phyloP scores from a whole-genome alignment of 2,113 vertebrate species.

The Tachysurus fulvidraco region DNA sequence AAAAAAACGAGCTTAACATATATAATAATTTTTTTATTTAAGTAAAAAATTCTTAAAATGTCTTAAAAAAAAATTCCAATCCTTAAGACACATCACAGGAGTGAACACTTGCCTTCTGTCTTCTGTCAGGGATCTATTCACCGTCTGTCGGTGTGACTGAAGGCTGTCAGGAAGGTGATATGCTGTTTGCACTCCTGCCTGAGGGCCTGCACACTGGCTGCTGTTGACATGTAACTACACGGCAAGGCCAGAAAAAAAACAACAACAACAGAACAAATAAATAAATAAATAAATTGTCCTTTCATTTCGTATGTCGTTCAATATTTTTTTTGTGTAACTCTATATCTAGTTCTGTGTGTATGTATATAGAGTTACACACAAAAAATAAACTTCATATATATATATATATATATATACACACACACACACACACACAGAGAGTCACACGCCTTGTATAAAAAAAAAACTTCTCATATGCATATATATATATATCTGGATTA shows the following conservation, averaged over 20 bases:
- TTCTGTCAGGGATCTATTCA: conserved; percentile 3
- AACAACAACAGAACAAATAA: background rate
- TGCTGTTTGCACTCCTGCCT: background rate
- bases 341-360: no score
- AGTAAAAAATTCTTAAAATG: no score
- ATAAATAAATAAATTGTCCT: background rate
- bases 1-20: background rate
- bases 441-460: no score
- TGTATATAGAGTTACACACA: no score
- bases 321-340: background rate
- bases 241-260: background rate
- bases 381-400: no score
- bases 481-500: background rate
- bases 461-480: no score
- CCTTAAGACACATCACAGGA: background rate
- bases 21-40: background rate
- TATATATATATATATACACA: no score
- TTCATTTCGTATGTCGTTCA: background rate
- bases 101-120: background rate
- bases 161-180: background rate
- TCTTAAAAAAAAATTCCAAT: background rate
- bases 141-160: background rate
- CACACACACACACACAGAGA: no score
- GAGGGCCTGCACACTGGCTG: background rate
- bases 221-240: background rate